Evolutionary conservation across 1,140 invertebrate genomes (phyloP), one percentile per base, ranked within the genome.

Genomic region (Tachypleus tridentatus): DNA sequence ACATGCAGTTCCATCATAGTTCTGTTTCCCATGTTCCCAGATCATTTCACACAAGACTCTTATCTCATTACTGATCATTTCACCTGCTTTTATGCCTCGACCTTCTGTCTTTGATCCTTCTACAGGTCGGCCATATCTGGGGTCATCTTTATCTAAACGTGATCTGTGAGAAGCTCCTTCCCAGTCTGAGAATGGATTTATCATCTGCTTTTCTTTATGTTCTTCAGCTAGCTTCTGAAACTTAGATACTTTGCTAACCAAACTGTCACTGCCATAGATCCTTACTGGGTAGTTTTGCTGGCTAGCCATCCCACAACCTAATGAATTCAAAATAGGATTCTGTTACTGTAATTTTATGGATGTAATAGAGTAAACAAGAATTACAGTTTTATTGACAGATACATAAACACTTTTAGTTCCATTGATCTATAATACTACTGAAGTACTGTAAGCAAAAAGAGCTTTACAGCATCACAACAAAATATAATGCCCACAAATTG

Each of bases 31-130:
- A 73, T 91, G 86, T 62, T 93, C 84, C 71, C 88, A 77, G 56
- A 98, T 97, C 60, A 96, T 85, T 73, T 92, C 85, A 76, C 94
- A 97, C 0, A 98, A 80, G 73, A 96, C 87, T 10, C 90, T 78
- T 79, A 98, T 90, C 80, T 97, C 94, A 70, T 86, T 86, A 69
- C 85, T 84, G 7, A 98, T 87, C 72, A 91, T 86, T 4, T 86
- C 85, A 58, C 88, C 87, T 0, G 95, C 95, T 78, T 92, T 89
- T 53, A 88, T 85, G 5, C 93, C 93, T 67, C 96, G 82, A 69
- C 83, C 82, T 77, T 95, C 94, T 0, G 94, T 96, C 71, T 89
- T 83, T 3, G 92, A 94, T 11, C 94, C 94, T 62, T 89, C 89
- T 9, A 87, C 82, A 3, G 95, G 94, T 72, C 87, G 88, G 70